Base-by-base conservation (phyloP, 2,888 invertebrate species). In the Cenopis cana region DNA sequence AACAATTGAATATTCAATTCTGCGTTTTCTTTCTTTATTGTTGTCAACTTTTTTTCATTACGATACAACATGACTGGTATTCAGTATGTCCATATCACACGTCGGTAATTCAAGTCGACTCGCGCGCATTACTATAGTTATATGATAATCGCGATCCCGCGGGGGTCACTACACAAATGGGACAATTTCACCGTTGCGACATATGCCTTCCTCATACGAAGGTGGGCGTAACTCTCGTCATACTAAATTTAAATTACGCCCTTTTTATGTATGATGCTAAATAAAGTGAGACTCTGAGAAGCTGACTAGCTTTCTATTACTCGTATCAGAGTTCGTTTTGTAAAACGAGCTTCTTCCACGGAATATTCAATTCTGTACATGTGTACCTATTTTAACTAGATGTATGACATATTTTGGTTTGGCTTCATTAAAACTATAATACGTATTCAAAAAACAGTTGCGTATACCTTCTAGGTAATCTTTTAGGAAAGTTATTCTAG, bases 101-200 rank as follows among this genome's bases (percentile, higher is more conserved):
- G 18, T 41, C 24, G 17, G 54, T 64, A 12, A 20, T 54, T 64
- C 64, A 64, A 54, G 24, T 38, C 52, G 20, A n/a, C 55, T 55
- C 9, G 36, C 6, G n/a, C 18, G 50, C 38, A 14, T 14, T 17
- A n/a, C 64, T 64, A 38, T 64, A 54, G 38, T 54, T 64, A 20
- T 64, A 64, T 64, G 64, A 52, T 64, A 54, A 64, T 54, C 24
- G n/a, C 18, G 64, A 64, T 64, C 64, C 64, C 64, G 6, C 64
- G 6, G 54, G 64, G 64, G 38, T 64, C 64, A 64, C 20, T 54
- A 20, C 36, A 14, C 36, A 62, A 60, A 50, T 20, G 9, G 38
- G 64, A 54, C 52, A 54, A 64, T 38, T 54, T 54, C 5, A n/a
- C 64, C n/a, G 17, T 64, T 38, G 38, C 52, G 64, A 54, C 64